Percentiles rank a stretch among this genome's conserved stretches.
phyloP scores from a whole-genome alignment of 2,888 invertebrate genomes.

The Plutella xylostella region DNA sequence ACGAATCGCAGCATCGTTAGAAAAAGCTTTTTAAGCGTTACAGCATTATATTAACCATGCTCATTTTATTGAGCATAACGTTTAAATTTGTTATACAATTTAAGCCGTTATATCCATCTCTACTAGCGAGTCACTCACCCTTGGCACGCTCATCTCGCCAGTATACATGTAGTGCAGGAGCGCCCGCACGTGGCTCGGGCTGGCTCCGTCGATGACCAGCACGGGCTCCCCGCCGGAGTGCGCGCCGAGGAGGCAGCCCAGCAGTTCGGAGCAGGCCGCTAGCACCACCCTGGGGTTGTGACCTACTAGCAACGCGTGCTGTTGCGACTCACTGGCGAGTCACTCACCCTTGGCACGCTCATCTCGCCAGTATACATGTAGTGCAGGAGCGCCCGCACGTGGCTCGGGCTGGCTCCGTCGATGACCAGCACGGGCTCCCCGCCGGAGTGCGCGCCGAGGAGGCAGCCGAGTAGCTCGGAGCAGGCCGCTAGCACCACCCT shows the following conservation, averaged over 20 bases:
- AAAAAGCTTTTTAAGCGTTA: too few relatives aligned
- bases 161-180: slow-evolving; percentile 96
- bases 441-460: slow-evolving; percentile 86
- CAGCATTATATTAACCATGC: too few relatives aligned
- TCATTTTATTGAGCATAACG: too few relatives aligned
- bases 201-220: slow-evolving; percentile 81
- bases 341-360: too few relatives aligned
- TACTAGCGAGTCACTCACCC: slow-evolving; percentile 80
- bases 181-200: slow-evolving; percentile 75
- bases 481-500: slow-evolving; percentile 93
- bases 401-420: slow-evolving; percentile 70
- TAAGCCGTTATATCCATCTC: too few relatives aligned
- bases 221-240: slow-evolving; percentile 78
- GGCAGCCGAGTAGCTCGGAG: slow-evolving; percentile 90
- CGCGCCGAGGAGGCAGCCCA: slow-evolving; percentile 87
- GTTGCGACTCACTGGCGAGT: too few relatives aligned
- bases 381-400: slow-evolving; percentile 87
- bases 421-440: slow-evolving; percentile 80
- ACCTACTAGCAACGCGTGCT: too few relatives aligned
- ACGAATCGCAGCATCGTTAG: too few relatives aligned
- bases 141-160: slow-evolving; percentile 94
- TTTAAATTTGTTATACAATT: too few relatives aligned
- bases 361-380: slow-evolving; percentile 68
- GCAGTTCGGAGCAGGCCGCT: slow-evolving; percentile 93
- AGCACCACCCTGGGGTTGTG: slow-evolving; percentile 92